Conservation (phyloP, 1,140 invertebrate genomes). For the Psilanteris sp. region DNA sequence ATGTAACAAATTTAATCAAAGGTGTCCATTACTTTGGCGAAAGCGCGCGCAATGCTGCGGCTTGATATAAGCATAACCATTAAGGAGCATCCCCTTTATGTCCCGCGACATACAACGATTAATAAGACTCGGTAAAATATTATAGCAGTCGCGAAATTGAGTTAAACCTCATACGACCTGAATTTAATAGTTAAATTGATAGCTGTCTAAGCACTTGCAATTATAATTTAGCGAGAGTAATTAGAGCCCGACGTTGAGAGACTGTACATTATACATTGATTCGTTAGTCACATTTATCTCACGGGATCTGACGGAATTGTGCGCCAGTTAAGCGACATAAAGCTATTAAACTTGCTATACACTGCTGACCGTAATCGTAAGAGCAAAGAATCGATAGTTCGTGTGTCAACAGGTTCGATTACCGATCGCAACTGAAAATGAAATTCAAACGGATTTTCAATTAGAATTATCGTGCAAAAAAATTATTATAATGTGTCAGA, state of each 20-base stretch:
- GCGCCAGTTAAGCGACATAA: constrained; percentile 16
- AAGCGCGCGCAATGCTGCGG: too few relatives aligned
- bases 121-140: constrained; percentile 27
- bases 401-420: constrained; percentile 29
- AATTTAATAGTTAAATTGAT: constrained; percentile 30
- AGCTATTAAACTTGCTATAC: constrained; percentile 49
- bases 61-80: too few relatives aligned
- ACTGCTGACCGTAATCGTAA: constrained; percentile 29
- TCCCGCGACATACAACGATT: too few relatives aligned
- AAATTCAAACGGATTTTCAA: constrained; percentile 1
- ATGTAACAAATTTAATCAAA: too few relatives aligned
- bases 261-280: constrained; percentile 56
- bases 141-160: constrained; percentile 8
- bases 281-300: constrained; percentile 60
- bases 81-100: too few relatives aligned
- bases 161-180: constrained; percentile 6
- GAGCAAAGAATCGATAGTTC: constrained; percentile 21
- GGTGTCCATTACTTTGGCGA: too few relatives aligned
- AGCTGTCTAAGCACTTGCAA: constrained; percentile 28
- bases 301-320: constrained; percentile 20
- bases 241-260: constrained; percentile 23
- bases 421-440: constrained; percentile 18
- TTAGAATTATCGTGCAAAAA: too few relatives aligned
- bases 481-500: too few relatives aligned
- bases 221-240: constrained; percentile 49